Base-by-base conservation (phyloP, 2,113 vertebrate genomes). In the Archilochus colubris region DNA sequence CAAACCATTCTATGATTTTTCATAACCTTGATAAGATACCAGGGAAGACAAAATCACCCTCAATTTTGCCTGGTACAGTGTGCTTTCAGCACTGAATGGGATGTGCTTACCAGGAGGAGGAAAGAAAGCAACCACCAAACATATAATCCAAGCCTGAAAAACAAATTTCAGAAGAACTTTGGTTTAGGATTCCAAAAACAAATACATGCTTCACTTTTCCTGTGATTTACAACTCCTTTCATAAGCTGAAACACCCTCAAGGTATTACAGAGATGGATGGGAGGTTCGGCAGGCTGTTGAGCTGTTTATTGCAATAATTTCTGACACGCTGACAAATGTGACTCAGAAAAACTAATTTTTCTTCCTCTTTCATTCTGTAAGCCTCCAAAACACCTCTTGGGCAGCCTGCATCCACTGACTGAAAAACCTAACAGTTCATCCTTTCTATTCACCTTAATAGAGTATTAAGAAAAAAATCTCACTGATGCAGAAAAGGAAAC, bases 181-280 rank as follows among this genome's bases (percentile, higher is more conserved):
- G 21, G 19, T 77, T 86, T 79, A 91, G 50, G 33, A 73, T 86
- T 86, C 27, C 15, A 75, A 81, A 79, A 70, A 31, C n/a, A 67
- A 28, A 72, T 25, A 75, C 11, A 24, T 11, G 13, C 50, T 89
- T 82, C 2, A 6, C 36, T 69, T 48, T 66, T 40, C 44, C 72
- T 86, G 62, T 82, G 24, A 95, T 90, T 94, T 82, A 84, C 57
- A 89, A 19, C 25, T 46, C 10, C 19, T 31, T 19, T 75, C 79
- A 63, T 75, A 31, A 86, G 46, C 20, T 79, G 59, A 89, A 91
- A 92, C 53, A 58, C 7, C 40, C 75, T 82, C 1, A 53, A 59
- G 54, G 38, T 11, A 76, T 73, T 55, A 74, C 59, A 82, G 24
- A 91, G 58, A 62, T 19, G 17, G 74, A 80, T 25, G 19, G 30